A percentile compares a stretch with the other conserved stretches of the same genome.
phyloP scores from a whole-genome alignment of 30 jellyfish, hydroid and myxozoan species.

The Phacellophora camtschatica region DNA sequence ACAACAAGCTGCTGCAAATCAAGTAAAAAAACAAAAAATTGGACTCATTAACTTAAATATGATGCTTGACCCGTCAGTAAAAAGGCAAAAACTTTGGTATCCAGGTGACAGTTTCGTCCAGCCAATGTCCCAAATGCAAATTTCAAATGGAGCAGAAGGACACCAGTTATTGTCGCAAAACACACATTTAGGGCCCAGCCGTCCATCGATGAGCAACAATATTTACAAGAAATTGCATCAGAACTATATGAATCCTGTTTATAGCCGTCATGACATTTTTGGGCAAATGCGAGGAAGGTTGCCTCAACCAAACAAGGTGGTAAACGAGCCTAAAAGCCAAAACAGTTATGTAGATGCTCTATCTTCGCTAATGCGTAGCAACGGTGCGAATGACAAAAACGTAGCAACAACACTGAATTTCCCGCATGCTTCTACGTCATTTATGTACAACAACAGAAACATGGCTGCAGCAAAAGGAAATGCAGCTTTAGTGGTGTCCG shows the following conservation, averaged over 20 bases:
- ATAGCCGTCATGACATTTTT: background rate
- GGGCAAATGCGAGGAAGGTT: background rate
- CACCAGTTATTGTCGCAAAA: constrained; percentile 5
- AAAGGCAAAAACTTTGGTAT: constrained; percentile 58
- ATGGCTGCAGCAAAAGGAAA: no score
- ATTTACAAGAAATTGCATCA: constrained; percentile 16
- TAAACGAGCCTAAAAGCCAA: no score
- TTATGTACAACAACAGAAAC: background rate
- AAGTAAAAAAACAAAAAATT: background rate
- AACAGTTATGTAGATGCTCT: constrained; percentile 20
- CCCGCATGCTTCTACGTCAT: constrained; percentile 24
- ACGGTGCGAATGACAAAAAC: constrained; percentile 6
- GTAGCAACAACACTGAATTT: constrained; percentile 24
- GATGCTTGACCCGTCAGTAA: background rate
- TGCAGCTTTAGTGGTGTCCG: no score
- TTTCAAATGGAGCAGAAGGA: background rate
- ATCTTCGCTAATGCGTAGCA: constrained; percentile 1
- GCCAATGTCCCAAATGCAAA: background rate
- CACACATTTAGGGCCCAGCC: constrained; percentile 20
- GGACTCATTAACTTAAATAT: background rate
- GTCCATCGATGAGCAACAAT: background rate
- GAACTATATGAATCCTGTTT: background rate
- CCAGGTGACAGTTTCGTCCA: constrained; percentile 34
- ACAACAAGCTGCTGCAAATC: background rate
- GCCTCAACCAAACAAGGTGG: background rate